Evolutionary conservation across 2,888 invertebrate species (phyloP).

Genomic region (Drosophila sordidapex): DNA sequence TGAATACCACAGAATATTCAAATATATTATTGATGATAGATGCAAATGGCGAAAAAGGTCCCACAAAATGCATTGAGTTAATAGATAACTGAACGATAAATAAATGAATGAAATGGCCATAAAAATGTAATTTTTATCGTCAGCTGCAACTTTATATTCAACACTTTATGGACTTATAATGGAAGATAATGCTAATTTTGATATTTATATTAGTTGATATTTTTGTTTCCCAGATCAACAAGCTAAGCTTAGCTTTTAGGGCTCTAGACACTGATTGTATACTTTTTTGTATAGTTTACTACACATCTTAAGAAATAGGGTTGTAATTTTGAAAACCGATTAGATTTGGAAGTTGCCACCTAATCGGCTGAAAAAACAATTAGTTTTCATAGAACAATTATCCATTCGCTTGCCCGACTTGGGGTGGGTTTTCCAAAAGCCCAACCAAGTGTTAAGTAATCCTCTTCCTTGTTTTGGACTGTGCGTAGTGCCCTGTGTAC

Average conservation of each 20-base stretch:
- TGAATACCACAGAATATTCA: neutral
- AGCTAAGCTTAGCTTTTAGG: neutral
- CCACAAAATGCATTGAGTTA: neutral
- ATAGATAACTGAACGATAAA: neutral
- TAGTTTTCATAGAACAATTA: neutral
- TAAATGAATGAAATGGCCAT: neutral
- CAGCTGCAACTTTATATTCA: neutral
- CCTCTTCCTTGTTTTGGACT: neutral
- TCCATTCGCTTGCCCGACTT: neutral
- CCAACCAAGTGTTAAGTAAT: neutral
- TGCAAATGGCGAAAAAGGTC: neutral
- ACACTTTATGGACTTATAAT: neutral
- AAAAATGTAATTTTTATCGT: neutral
- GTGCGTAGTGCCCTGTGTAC: constrained; percentile 1
- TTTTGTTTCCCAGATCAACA: neutral
- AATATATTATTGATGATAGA: neutral
- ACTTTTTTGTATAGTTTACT: neutral
- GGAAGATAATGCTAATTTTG: no score
- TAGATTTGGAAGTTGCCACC: neutral
- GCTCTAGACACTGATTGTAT: neutral
- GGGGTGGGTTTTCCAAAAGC: neutral
- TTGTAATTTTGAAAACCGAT: neutral
- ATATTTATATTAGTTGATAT: neutral
- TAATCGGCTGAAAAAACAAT: constrained; percentile 3
- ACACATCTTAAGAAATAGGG: no score